These are phyloP conservation scores for Amaurobius ferox DNA, from an alignment of 2,888 invertebrate genomes.

Conservation along the genomic window DNA sequence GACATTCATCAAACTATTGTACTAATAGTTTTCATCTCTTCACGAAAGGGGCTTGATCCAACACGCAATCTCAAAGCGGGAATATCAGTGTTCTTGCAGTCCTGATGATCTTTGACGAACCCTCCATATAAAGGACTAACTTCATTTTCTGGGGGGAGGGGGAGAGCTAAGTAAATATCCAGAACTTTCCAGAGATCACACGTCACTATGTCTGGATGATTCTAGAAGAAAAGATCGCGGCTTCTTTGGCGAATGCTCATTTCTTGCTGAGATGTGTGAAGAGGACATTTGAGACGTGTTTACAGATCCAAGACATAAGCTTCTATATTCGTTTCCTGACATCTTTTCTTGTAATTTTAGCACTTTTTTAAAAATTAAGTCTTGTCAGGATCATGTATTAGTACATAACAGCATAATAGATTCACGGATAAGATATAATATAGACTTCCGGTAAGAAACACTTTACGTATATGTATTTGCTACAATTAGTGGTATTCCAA, in stretches of 20 bases:
- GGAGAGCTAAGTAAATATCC: neutral
- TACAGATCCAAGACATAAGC: too few species aligned
- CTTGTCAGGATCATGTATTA: neutral
- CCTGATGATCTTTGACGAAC: conserved; percentile 11
- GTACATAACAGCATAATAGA: too few species aligned
- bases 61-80: conserved; percentile 30
- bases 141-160: neutral
- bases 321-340: neutral
- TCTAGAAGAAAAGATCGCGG: neutral
- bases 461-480: too few species aligned
- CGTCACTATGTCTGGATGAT: neutral
- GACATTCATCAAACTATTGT: too few species aligned
- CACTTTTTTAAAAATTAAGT: neutral
- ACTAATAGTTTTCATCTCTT: conserved; percentile 36
- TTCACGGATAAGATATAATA: too few species aligned
- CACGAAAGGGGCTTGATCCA: neutral
- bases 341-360: neutral
- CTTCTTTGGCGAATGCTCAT: neutral
- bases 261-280: neutral
- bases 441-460: too few species aligned
- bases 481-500: too few species aligned
- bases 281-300: neutral
- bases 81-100: conserved; percentile 54
- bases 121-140: conserved; percentile 4
- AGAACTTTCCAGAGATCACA: neutral